Evolutionary conservation across 2,888 invertebrate genomes (phyloP).

Genomic region (Coleophora flavipennella): DNA sequence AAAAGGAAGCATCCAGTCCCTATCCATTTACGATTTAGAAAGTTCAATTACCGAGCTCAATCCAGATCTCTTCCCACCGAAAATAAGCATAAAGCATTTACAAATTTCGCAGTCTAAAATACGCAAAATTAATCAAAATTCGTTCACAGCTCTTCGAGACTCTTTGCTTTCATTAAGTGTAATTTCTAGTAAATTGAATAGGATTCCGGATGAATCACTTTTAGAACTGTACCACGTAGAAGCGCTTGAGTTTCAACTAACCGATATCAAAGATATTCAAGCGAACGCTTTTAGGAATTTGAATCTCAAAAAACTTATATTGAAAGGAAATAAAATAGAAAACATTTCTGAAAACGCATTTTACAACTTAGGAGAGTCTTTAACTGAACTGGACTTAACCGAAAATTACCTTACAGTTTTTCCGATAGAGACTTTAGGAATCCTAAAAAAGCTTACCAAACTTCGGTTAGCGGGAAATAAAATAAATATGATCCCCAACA

Average conservation of each 20-base stretch:
- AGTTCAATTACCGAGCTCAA: slow-evolving; percentile 83
- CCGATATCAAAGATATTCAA: slow-evolving; percentile 86
- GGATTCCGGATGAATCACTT: slow-evolving; percentile 85
- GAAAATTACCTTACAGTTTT: slow-evolving; percentile 89
- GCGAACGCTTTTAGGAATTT: slow-evolving; percentile 89
- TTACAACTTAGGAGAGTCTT: slow-evolving; percentile 80
- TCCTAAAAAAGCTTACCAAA: slow-evolving; percentile 80
- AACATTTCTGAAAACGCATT: slow-evolving; percentile 89
- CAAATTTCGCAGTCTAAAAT: slow-evolving; percentile 85
- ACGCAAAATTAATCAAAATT: slow-evolving; percentile 78
- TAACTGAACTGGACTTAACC: slow-evolving; percentile 87
- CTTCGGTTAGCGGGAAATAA: slow-evolving; percentile 87
- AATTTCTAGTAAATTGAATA: slow-evolving; percentile 80
- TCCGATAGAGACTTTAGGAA: slow-evolving; percentile 83
- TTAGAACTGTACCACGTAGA: slow-evolving; percentile 79
- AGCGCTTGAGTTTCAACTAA: slow-evolving; percentile 87
- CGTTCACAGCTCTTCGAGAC: slow-evolving; percentile 77
- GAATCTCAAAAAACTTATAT: slow-evolving; percentile 83
- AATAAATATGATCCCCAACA: slow-evolving; percentile 82
- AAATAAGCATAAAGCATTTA: slow-evolving; percentile 78
- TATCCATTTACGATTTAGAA: slow-evolving; percentile 92
- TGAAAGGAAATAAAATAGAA: slow-evolving; percentile 88
- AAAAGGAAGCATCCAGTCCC: slow-evolving; percentile 81
- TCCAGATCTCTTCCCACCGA: slow-evolving; percentile 81
- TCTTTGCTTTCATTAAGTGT: slow-evolving; percentile 83